phyloP scores from a whole-genome alignment of 2,797 vertebrate genomes.

The Valencia hispanica region DNA sequence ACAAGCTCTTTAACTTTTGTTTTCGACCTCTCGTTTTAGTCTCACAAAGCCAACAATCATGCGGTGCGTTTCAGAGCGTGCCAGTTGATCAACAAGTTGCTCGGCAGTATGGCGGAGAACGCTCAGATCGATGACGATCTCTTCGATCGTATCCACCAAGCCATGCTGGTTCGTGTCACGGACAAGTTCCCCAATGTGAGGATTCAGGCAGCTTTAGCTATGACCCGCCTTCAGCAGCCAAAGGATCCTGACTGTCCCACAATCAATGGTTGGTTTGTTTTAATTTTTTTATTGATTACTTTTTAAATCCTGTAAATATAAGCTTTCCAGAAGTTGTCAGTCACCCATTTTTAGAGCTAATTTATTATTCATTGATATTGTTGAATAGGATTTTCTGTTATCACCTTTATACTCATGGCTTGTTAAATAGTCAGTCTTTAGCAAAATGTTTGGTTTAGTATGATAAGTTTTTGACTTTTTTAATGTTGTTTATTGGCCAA shows the following conservation, averaged over 20 bases:
- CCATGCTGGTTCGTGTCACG: slow-evolving; percentile 91
- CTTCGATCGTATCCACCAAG: slow-evolving; percentile 92
- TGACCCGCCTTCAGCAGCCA: slow-evolving; percentile 94
- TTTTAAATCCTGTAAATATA: neutral
- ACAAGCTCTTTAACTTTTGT: slow-evolving; percentile 5
- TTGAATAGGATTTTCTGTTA: neutral
- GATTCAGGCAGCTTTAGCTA: slow-evolving; percentile 92
- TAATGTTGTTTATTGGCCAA: too few species aligned
- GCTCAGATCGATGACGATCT: slow-evolving; percentile 94
- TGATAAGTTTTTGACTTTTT: neutral
- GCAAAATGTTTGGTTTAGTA: neutral
- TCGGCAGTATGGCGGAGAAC: slow-evolving; percentile 93
- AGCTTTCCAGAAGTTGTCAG: neutral
- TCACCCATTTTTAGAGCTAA: neutral
- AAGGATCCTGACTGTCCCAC: slow-evolving; percentile 90
- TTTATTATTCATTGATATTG: neutral
- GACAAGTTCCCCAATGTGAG: slow-evolving; percentile 96
- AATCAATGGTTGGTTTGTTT: slow-evolving; percentile 79
- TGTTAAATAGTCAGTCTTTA: neutral
- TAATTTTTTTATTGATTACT: neutral
- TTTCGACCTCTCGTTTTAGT: slow-evolving; percentile 72
- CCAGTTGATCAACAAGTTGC: slow-evolving; percentile 93
- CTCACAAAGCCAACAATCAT: slow-evolving; percentile 88
- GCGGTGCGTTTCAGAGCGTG: slow-evolving; percentile 93
- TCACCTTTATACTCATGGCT: neutral